Percentiles rank a stretch among this genome's conserved stretches.
phyloP scores from a whole-genome alignment of 2,888 invertebrate species.

The Andrena marginata region DNA sequence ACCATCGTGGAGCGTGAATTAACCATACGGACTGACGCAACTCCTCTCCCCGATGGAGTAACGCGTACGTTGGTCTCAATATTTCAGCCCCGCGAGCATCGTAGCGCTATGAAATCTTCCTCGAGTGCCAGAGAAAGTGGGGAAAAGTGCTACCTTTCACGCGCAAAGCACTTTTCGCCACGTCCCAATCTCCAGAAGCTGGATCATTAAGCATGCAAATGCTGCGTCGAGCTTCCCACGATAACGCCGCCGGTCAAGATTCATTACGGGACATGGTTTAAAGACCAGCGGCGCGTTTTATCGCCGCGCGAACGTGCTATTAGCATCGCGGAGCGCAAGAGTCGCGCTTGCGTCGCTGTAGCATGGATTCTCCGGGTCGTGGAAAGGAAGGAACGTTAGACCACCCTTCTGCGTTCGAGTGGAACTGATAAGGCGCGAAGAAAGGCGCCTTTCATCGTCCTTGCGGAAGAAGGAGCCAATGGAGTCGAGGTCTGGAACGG shows the following conservation, averaged over 20 bases:
- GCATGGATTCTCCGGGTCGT: too few species aligned
- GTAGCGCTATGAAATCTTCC: too few species aligned
- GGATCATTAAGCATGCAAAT: background rate
- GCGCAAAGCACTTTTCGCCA: background rate
- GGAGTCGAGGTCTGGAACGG: background rate
- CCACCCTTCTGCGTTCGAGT: too few species aligned
- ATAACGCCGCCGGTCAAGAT: background rate
- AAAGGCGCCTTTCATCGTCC: background rate
- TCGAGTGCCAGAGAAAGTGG: too few species aligned
- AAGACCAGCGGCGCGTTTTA: too few species aligned
- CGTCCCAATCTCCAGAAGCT: background rate
- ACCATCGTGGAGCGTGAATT: constrained; percentile 6
- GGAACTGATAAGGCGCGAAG: too few species aligned
- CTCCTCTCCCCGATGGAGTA: background rate
- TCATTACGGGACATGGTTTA: background rate
- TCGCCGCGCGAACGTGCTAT: too few species aligned
- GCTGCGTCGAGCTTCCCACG: background rate
- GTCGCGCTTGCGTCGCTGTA: too few species aligned
- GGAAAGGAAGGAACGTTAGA: too few species aligned
- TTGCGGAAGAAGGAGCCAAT: background rate
- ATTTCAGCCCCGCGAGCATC: background rate
- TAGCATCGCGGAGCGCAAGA: too few species aligned
- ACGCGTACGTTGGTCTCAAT: background rate
- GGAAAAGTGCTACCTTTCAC: background rate
- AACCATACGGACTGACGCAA: constrained; percentile 7